Conservation (phyloP, 2,113 vertebrate species). For the Scalopus aquaticus region DNA sequence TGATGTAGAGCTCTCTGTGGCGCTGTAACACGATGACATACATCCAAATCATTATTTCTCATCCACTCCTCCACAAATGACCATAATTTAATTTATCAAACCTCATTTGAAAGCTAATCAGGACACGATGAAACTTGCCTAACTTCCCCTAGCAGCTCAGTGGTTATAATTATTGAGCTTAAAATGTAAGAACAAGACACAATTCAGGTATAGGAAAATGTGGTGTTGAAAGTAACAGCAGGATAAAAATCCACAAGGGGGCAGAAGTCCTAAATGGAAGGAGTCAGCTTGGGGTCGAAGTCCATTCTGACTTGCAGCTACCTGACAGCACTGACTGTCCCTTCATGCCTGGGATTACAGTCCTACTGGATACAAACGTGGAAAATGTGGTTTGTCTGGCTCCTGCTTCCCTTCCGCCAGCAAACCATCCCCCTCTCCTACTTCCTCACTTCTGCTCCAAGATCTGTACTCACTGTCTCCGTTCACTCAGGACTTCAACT, state of each 20-base stretch:
- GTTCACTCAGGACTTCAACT: background rate
- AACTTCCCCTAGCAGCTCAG: background rate
- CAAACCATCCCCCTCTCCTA: background rate
- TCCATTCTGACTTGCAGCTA: background rate
- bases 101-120: conserved; percentile 32
- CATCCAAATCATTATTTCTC: conserved; percentile 35
- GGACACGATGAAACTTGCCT: background rate
- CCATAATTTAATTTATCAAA: conserved; percentile 52
- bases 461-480: background rate
- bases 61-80: background rate
- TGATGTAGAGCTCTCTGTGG: background rate
- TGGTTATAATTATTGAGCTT: background rate
- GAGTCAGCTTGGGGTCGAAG: rapidly evolving
- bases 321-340: rapidly evolving
- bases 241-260: background rate
- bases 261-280: background rate
- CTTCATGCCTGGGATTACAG: background rate
- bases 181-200: background rate
- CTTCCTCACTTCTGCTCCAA: too few species aligned
- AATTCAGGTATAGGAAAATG: background rate
- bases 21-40: conserved; percentile 25
- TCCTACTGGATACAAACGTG: too few species aligned
- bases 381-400: background rate
- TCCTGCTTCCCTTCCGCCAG: background rate
- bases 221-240: background rate